Evolutionary conservation across 2,888 invertebrate genomes (phyloP), one percentile per base, ranked within the genome.

Genomic region (Cerastis leucographa): DNA sequence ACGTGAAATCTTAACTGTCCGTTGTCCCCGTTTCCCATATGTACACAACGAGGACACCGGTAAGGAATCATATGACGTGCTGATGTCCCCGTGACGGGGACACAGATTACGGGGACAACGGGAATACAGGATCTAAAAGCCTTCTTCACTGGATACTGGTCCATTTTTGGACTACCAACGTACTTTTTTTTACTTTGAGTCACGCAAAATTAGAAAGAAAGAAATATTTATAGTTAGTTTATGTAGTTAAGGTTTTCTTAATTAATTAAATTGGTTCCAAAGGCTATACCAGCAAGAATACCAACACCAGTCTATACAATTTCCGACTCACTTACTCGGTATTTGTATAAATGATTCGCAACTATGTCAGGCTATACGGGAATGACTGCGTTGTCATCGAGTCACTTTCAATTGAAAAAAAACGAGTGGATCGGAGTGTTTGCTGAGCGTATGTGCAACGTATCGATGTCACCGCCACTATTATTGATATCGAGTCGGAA

Each of bases 271-370:
- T 49, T 19, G 64, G 49, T 68, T 35, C 22, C 22, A 42, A n/a
- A 40, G 6, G 25, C 22, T n/a, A 19, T n/a, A 9, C 25, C 44
- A 22, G n/a, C 11, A 51, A 12, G 51, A 46, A 49, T 29, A 25
- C 3, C 5, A 29, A 49, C 17, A 64, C 40, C 19, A 22, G n/a
- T 78, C n/a, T 29, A 49, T 29, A n/a, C 9, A 25, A 59, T 78
- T 78, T 25, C 44, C 22, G 14, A 59, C 14, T 29, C 29, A 12
- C 14, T 14, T 49, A 61, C 54, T 49, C 29, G 12, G 49, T 68
- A 84, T 82, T 74, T 80, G 59, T 40, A 69, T 61, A 80, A 71
- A 80, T 81, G 61, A 72, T 85, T 76, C 35, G 42, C 6, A 85
- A 72, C 85, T 66, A 80, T 76, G 81, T 56, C 71, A 75, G 42